Base-by-base conservation (phyloP, 1,140 invertebrate genomes). In the Dufourea novaeangliae region DNA sequence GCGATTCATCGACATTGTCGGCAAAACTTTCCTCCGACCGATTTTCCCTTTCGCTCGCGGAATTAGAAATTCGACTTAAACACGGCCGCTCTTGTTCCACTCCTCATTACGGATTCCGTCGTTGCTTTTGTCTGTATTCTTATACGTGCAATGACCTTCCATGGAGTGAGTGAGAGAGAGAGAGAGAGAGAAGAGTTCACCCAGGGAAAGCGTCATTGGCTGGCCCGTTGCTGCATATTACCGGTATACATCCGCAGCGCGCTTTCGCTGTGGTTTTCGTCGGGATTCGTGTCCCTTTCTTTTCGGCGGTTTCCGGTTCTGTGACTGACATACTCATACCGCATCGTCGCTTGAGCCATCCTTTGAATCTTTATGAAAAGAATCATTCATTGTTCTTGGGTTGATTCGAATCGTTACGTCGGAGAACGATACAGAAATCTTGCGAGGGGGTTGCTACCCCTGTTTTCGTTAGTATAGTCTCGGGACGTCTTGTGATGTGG, bases 1-100 rank as follows among this genome's bases (percentile, higher is more conserved):
- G 50, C 73, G 63, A 67, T 76, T 72, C 62, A 71, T 78, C 74
- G 63, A 10, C 50, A 32, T 77, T 61, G 29, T 44, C 25, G 32
- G 20, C 34, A 46, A 37, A 63, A 71, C 73, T 86, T 86, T 83
- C 77, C 52, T 86, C n/a, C 52, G 70, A 12, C 52, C 66, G 77
- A 78, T 83, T 86, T 86, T 86, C 70, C 80, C 83, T 86, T 86
- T 86, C 80, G 76, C 84, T 77, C 59, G 64, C 25, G 46, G 69
- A 86, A 86, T 86, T 85, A 86, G 84, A 86, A 86, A 86, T 86
- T 86, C 76, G 79, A 72, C 25, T 70, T 73, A 72, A 81, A 69
- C 66, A 10, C 74, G 73, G 61, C 57, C 78, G 83, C 27, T 78
- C 77, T 71, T 68, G 57, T 77, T 71, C 80, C 57, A 37, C 39